These are phyloP conservation scores for Galerucella calmariensis DNA, from an alignment of 2,888 invertebrate species.

Conservation along the genomic window DNA sequence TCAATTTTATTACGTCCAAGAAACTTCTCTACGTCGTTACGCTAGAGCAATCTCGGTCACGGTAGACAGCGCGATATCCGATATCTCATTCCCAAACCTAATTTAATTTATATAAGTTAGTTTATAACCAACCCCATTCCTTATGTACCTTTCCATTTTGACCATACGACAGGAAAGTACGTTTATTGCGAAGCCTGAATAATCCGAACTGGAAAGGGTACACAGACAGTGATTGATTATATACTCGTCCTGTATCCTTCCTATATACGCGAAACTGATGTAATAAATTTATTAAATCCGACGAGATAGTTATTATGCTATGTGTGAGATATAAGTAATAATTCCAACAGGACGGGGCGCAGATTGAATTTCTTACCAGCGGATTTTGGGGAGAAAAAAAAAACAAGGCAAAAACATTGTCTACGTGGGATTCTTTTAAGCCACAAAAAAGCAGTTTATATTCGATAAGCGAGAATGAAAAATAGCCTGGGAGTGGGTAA, in stretches of 20 bases:
- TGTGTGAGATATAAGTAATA: conserved; percentile 24
- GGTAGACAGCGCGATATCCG: conserved; percentile 21
- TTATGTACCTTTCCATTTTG: conserved; percentile 23
- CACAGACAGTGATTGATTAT: conserved; percentile 33
- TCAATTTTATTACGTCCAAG: conserved; percentile 13
- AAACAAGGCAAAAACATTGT: too few relatives aligned
- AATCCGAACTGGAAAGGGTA: conserved; percentile 23
- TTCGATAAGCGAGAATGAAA: too few relatives aligned
- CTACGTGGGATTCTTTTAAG: too few relatives aligned
- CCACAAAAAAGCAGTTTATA: too few relatives aligned
- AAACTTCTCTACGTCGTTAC: conserved; percentile 6
- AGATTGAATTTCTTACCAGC: neutral
- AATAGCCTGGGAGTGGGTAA: too few relatives aligned
- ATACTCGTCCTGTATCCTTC: conserved; percentile 15
- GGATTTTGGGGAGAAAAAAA: neutral
- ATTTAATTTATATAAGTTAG: conserved; percentile 33
- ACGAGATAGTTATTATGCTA: conserved; percentile 20
- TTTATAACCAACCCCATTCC: conserved; percentile 24
- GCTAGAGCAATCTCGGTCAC: conserved; percentile 12
- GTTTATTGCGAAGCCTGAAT: conserved; percentile 33
- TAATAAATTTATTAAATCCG: conserved; percentile 26
- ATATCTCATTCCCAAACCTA: conserved; percentile 25
- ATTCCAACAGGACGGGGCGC: neutral
- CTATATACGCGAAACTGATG: conserved; percentile 10
- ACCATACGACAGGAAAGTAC: conserved; percentile 23